Base-by-base conservation (phyloP, 1,140 invertebrate species). In the Vollenhovia emeryi region DNA sequence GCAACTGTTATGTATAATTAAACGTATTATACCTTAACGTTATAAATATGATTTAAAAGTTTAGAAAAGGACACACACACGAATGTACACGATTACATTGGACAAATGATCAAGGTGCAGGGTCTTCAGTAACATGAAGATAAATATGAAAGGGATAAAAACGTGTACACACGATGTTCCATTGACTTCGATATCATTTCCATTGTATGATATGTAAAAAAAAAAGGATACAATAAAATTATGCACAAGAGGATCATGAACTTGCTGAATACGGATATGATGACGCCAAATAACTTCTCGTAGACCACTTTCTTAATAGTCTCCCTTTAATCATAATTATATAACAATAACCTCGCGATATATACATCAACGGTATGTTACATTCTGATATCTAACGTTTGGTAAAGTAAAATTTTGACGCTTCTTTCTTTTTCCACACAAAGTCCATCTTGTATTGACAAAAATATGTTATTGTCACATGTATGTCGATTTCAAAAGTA, bases 181-280 rank as follows among this genome's bases (percentile, higher is more conserved):
- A 94, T 88, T 92, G 92, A 89, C 92, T 94, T 94, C 92, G 91
- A 86, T 92, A 94, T 92, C 92, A 94, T 94, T 94, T 94, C 93
- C 93, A 94, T 92, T 95, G 94, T 95, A 95, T 90, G 92, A 94
- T 95, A 95, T 94, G 94, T 94, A 94, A 92, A 93, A 93, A 93
- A 84, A 92, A 93, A 92, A n/a, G n/a, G n/a, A 90, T 91, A 92
- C 84, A 93, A 93, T 92, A 76, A 94, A 94, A 88, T 80, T 92
- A 90, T 93, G 84, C 88, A 93, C 88, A 92, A 93, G 89, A 90
- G 21, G 27, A 86, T 30, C 13, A 57, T 43, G 9, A 6, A 52
- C 43, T 64, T 48, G 15, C 55, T 76, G 8, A 33, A 15, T 13
- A 30, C 24, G 36, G 24, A 60, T 33, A 21, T 57, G 15, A 45